Conservation (phyloP, 2,888 invertebrate genomes). For the Cyclophora albipunctata region DNA sequence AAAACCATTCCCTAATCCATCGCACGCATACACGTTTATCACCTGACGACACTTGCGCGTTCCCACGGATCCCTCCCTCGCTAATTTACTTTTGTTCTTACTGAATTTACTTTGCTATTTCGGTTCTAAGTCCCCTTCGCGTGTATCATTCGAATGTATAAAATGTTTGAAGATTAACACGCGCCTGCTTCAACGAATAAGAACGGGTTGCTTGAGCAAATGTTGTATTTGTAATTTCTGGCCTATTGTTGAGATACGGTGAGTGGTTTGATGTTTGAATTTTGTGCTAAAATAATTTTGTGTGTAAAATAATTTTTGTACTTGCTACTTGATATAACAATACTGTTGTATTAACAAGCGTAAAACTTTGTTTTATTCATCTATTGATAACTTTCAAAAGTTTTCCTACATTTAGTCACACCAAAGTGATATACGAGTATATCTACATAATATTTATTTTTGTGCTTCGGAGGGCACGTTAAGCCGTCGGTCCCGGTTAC, state of each 20-base stretch:
- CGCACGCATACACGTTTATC: conserved; percentile 24
- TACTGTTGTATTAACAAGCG: no score
- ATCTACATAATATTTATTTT: no score
- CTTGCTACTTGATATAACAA: no score
- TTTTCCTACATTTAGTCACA: no score
- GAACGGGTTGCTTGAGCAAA: conserved; percentile 27
- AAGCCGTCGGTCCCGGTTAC: no score
- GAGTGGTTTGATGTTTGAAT: conserved; percentile 12
- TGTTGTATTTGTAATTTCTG: conserved; percentile 26
- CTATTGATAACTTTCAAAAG: no score
- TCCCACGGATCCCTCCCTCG: conserved; percentile 43
- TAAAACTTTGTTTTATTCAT: no score
- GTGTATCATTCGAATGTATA: conserved; percentile 41
- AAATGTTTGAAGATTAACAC: conserved; percentile 36
- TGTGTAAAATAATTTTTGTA: not conserved
- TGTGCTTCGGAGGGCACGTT: no score
- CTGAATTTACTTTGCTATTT: conserved; percentile 44
- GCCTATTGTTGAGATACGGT: not conserved
- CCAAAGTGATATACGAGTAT: no score
- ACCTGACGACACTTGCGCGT: conserved; percentile 43
- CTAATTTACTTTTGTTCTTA: conserved; percentile 65
- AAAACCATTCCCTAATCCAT: not conserved
- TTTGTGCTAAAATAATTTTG: conserved; percentile 5
- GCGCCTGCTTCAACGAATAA: conserved; percentile 21
- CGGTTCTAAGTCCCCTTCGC: conserved; percentile 38